Conservation (phyloP, 2,888 invertebrate genomes). For the Aricia artaxerxes region DNA sequence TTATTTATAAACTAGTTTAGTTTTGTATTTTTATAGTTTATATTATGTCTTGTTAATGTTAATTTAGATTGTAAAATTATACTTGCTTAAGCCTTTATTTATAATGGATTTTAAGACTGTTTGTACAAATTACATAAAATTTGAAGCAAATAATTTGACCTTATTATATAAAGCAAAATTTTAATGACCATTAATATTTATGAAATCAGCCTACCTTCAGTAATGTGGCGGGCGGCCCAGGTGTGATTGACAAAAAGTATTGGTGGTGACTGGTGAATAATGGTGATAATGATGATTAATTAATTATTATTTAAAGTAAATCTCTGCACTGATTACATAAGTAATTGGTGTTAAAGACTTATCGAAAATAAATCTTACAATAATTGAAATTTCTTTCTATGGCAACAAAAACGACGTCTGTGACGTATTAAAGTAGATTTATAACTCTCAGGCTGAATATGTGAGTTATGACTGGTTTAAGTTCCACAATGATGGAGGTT, state of each 20-base stretch:
- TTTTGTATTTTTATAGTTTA: too few species aligned
- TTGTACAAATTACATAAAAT: neutral
- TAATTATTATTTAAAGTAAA: neutral
- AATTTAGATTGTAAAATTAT: too few species aligned
- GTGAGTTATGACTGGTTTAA: too few species aligned
- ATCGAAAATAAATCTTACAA: neutral
- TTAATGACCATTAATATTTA: neutral
- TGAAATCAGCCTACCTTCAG: neutral
- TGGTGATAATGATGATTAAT: neutral
- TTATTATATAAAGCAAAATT: neutral
- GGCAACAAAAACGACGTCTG: neutral
- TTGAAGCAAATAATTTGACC: neutral
- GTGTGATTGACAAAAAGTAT: neutral
- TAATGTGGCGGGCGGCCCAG: neutral
- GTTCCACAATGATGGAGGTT: too few species aligned
- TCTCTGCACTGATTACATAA: conserved; percentile 8
- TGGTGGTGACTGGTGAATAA: neutral
- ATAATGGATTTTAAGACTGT: too few species aligned
- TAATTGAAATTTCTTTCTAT: neutral
- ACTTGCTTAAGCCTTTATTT: too few species aligned
- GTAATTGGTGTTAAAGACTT: conserved; percentile 4
- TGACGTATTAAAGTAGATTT: too few species aligned
- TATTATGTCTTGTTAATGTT: too few species aligned
- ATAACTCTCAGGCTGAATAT: too few species aligned
- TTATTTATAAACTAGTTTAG: too few species aligned